These are phyloP conservation scores for Lacanobia oleracea DNA, from an alignment of 2,888 invertebrate species.

Conservation along the genomic window DNA sequence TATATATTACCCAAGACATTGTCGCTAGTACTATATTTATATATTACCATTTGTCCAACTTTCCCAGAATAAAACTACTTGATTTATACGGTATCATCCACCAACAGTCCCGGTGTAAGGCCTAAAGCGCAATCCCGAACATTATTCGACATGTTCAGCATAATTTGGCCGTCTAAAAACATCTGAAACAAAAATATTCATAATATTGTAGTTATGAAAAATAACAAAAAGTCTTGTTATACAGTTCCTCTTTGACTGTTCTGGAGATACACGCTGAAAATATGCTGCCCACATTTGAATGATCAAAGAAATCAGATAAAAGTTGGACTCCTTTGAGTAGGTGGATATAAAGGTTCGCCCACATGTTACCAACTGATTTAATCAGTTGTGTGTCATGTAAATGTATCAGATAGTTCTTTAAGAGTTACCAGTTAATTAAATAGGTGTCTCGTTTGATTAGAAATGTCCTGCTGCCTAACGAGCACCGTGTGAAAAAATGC, in stretches of 20 bases:
- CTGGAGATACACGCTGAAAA: conserved; percentile 47
- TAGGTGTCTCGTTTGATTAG: conserved; percentile 26
- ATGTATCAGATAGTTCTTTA: conserved; percentile 42
- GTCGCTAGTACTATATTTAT: conserved; percentile 28
- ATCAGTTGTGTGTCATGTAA: conserved; percentile 34
- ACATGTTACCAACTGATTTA: conserved; percentile 19
- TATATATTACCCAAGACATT: conserved; percentile 20
- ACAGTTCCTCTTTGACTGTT: conserved; percentile 35
- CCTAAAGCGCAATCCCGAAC: conserved; percentile 45
- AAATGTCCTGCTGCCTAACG: conserved; percentile 13
- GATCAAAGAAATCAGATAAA: conserved; percentile 65
- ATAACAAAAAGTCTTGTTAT: conserved; percentile 49
- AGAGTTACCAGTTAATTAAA: conserved; percentile 49
- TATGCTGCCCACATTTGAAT: conserved; percentile 56
- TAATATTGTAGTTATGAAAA: conserved; percentile 44
- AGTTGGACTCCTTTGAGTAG: conserved; percentile 36
- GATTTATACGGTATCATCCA: conserved; percentile 37
- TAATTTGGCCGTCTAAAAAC: conserved; percentile 53
- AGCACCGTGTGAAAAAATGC: conserved; percentile 20
- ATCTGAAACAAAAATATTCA: conserved; percentile 48
- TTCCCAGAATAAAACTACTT: conserved; percentile 43
- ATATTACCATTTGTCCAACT: conserved; percentile 42
- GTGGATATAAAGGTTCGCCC: conserved; percentile 9
- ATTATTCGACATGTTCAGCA: conserved; percentile 52
- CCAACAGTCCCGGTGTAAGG: conserved; percentile 25